A percentile compares a stretch with the other conserved stretches of the same genome.
These are phyloP conservation scores for Ascidia mentula DNA, from an alignment of 23 tunicate species.

Conservation along the genomic window DNA sequence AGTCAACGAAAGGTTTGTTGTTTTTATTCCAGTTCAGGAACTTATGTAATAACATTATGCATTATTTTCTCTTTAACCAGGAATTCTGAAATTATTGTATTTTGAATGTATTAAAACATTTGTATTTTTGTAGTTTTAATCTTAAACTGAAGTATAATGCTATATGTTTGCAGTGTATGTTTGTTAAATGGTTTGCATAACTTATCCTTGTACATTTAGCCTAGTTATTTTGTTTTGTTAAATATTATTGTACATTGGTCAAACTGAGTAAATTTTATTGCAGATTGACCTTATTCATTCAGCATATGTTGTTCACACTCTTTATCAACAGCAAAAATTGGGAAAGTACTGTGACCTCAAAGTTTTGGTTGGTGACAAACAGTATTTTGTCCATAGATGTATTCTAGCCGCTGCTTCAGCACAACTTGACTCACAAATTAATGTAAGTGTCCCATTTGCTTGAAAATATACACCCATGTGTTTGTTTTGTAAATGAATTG, in stretches of 20 bases:
- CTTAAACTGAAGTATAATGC: too few relatives aligned
- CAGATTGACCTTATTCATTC: conserved; percentile 83
- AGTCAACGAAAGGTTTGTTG: conserved; percentile 39
- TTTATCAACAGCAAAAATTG: conserved; percentile 75
- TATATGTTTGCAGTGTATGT: too few relatives aligned
- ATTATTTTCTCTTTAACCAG: too few relatives aligned
- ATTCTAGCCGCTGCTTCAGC: conserved; percentile 83
- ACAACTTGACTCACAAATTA: conserved; percentile 68
- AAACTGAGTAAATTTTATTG: too few relatives aligned
- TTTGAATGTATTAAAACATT: too few relatives aligned
- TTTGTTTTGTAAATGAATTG: neutral
- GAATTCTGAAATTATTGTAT: too few relatives aligned
- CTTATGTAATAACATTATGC: too few relatives aligned
- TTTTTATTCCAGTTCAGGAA: too few relatives aligned
- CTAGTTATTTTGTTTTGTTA: neutral
- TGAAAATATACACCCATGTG: too few relatives aligned
- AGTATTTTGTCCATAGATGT: conserved; percentile 84
- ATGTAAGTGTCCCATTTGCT: conserved; percentile 54
- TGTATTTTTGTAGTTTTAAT: too few relatives aligned
- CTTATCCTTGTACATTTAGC: too few relatives aligned
- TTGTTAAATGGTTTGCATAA: too few relatives aligned
- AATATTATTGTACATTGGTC: conserved; percentile 47
- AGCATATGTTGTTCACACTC: conserved; percentile 71
- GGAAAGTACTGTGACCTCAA: conserved; percentile 89
- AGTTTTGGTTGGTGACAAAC: conserved; percentile 79